These are phyloP conservation scores for Eretmocerus hayati DNA, from an alignment of 2,888 invertebrate species.

Conservation along the genomic window DNA sequence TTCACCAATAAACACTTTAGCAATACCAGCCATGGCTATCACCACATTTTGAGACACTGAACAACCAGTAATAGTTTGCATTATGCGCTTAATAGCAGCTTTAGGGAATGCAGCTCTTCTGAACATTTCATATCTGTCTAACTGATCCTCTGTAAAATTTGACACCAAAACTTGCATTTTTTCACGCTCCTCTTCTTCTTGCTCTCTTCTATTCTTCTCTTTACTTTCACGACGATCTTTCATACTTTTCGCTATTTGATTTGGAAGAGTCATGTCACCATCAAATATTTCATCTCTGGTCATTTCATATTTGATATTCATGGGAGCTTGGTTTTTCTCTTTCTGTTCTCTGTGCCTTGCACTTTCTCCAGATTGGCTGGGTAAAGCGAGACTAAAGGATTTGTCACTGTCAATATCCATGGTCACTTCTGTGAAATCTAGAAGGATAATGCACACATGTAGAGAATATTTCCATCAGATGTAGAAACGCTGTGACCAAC, in stretches of 20 bases:
- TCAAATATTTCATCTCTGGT: constrained; percentile 35
- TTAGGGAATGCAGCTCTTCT: constrained; percentile 95
- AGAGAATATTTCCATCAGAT: too few relatives aligned
- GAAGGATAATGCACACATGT: too few relatives aligned
- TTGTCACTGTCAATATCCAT: too few relatives aligned
- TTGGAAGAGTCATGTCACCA: constrained; percentile 32
- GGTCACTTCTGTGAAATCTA: too few relatives aligned
- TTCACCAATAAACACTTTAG: constrained; percentile 98
- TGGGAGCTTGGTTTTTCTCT: too few relatives aligned
- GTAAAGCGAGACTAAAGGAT: too few relatives aligned
- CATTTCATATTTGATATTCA: too few relatives aligned
- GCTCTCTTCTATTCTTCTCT: constrained; percentile 67
- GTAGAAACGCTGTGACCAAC: too few relatives aligned
- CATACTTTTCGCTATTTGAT: constrained; percentile 10
- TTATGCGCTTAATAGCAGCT: constrained; percentile 92
- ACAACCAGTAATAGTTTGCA: too few relatives aligned
- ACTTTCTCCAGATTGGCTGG: too few relatives aligned
- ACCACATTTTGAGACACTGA: constrained; percentile 99
- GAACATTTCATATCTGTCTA: constrained; percentile 98
- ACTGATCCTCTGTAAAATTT: constrained; percentile 96
- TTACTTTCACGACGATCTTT: constrained; percentile 52
- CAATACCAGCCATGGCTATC: constrained; percentile 98
- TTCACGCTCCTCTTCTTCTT: constrained; percentile 90
- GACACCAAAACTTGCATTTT: constrained; percentile 97
- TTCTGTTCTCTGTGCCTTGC: too few relatives aligned